These are phyloP conservation scores for Nomada ferruginata DNA, from an alignment of 2,888 invertebrate genomes.

Conservation along the genomic window DNA sequence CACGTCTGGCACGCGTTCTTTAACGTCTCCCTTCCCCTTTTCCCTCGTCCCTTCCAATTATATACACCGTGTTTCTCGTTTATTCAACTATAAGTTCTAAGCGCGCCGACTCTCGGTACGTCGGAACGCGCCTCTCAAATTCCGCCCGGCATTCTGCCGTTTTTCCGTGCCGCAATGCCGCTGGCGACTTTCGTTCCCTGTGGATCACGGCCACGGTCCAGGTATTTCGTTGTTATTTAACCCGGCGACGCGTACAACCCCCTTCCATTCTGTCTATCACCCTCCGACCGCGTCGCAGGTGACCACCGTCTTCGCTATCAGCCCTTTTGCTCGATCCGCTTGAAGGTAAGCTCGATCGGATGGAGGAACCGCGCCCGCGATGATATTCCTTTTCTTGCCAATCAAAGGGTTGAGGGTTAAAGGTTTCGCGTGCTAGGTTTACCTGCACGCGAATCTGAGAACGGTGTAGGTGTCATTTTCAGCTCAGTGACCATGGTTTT, in stretches of 20 bases:
- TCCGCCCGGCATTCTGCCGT: slow-evolving; percentile 72
- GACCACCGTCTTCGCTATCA: slow-evolving; percentile 2
- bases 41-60: slow-evolving; percentile 52
- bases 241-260: background rate
- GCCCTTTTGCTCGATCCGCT: background rate
- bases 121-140: slow-evolving; percentile 65
- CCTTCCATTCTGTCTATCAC: background rate
- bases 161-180: slow-evolving; percentile 74
- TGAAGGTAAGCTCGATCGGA: too few relatives aligned
- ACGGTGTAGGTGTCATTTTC: too few relatives aligned
- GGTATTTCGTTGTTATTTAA: slow-evolving; percentile 64
- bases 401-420: slow-evolving; percentile 33
- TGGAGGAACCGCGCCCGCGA: background rate
- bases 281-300: background rate
- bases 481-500: too few relatives aligned
- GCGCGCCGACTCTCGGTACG: slow-evolving; percentile 65
- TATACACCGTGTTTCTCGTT: slow-evolving; percentile 63
- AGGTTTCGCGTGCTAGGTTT: background rate
- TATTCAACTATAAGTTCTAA: slow-evolving; percentile 73
- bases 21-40: slow-evolving; percentile 9
- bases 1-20: slow-evolving; percentile 41
- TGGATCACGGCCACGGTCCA: slow-evolving; percentile 32
- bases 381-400: slow-evolving; percentile 41
- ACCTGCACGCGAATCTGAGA: too few relatives aligned
- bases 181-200: slow-evolving; percentile 70